phyloP scores from a whole-genome alignment of 1,140 invertebrate species.

The Goniozus legneri region DNA sequence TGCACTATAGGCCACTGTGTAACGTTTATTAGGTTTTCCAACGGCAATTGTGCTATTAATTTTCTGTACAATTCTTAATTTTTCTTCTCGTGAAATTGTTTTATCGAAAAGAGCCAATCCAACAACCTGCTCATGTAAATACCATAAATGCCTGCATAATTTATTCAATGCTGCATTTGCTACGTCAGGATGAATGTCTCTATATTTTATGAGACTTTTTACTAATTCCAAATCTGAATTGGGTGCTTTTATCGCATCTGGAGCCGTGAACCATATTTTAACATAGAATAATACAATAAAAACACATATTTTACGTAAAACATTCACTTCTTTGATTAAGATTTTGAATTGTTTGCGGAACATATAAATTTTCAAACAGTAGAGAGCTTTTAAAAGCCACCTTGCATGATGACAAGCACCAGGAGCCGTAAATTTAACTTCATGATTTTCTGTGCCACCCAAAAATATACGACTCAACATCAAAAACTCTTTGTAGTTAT shows the following conservation, averaged over 20 bases:
- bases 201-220: conserved; percentile 13
- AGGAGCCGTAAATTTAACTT: conserved; percentile 27
- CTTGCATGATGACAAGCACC: conserved; percentile 37
- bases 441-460: background rate
- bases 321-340: background rate
- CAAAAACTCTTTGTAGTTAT: background rate
- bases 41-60: background rate
- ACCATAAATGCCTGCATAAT: conserved; percentile 30
- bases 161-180: conserved; percentile 19
- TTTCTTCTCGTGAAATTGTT: conserved; percentile 16
- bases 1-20: background rate
- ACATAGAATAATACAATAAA: conserved; percentile 16
- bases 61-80: conserved; percentile 14
- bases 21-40: background rate
- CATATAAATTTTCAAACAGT: conserved; percentile 34
- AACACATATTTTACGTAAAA: conserved; percentile 14
- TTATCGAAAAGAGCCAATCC: conserved; percentile 31
- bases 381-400: conserved; percentile 38
- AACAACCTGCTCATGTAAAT: conserved; percentile 24
- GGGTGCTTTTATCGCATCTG: conserved; percentile 12
- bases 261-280: conserved; percentile 15
- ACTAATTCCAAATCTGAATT: conserved; percentile 10
- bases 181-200: conserved; percentile 16
- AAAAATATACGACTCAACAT: background rate
- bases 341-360: background rate